phyloP scores from a whole-genome alignment of 2,888 invertebrate species.

The Metellina segmentata region DNA sequence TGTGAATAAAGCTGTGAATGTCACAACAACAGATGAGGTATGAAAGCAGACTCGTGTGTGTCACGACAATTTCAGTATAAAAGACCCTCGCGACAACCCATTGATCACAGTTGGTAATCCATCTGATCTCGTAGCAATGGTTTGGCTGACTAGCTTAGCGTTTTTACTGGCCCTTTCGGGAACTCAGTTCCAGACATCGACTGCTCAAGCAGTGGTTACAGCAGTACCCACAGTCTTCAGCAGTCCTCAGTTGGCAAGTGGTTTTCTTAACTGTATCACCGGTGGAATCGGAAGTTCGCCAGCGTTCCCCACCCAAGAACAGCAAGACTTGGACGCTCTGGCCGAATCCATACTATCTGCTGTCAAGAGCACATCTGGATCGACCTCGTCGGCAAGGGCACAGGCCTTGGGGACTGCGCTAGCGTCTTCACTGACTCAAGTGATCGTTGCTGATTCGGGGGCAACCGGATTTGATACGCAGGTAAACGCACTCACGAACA shows the following conservation, averaged over 20 bases:
- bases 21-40: background rate
- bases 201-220: background rate
- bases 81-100: background rate
- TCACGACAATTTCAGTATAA: background rate
- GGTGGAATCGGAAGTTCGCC: slow-evolving; percentile 8
- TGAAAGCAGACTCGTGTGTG: no score
- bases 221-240: slow-evolving; percentile 16
- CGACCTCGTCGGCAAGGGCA: background rate
- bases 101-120: slow-evolving; percentile 9
- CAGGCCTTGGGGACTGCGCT: slow-evolving; percentile 37
- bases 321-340: slow-evolving; percentile 39
- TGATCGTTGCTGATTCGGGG: background rate
- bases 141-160: slow-evolving; percentile 31
- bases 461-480: slow-evolving; percentile 1
- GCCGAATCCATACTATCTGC: slow-evolving; percentile 40
- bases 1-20: background rate
- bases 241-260: background rate
- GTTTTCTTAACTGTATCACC: slow-evolving; percentile 38
- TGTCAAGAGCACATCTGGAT: background rate
- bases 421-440: slow-evolving; percentile 34
- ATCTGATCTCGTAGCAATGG: slow-evolving; percentile 38
- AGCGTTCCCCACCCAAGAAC: slow-evolving; percentile 40
- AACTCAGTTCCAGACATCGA: background rate
- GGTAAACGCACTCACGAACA: background rate
- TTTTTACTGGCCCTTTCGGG: background rate